Evolutionary conservation across 2,113 vertebrate genomes (phyloP), one percentile per base, ranked within the genome.

Genomic region (Microtus montanus): DNA sequence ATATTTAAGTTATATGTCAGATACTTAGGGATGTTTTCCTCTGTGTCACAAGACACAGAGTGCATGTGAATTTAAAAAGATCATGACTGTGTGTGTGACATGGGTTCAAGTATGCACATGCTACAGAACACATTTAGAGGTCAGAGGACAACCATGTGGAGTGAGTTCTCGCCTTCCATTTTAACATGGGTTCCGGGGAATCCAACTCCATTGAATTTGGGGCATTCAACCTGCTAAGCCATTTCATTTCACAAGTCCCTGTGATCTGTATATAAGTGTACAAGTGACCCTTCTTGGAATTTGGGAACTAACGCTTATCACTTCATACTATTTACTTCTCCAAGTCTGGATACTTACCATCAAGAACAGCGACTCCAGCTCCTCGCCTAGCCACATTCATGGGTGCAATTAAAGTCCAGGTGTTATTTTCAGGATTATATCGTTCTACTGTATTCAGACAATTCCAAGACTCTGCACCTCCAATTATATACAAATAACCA

Each of bases 401-500:
- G 94, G 99, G 98, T 0, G 99, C 99, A 0, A 99, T 98, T 87
- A 99, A 97, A 20, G 99, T 99, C 99, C 99, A 99, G 47, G 99
- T 99, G 98, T 99, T 99, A 97, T 99, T 99, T 95, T 99, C 99
- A 0, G 99, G 99, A 97, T 99, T 99, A 97, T 99, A 99, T 54
- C 99, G 99, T 94, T 99, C 99, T 95, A 99, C 99, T 0, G 99
- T 99, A 95, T 99, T 99, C 87, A 99, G 98, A 98, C 99, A 99
- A 98, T 99, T 99, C 99, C 99, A 99, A 0, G 99, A 99, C 90
- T 99, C 99, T 0, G 99, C 99, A 82, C 99, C 99, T 47, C 99
- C 99, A 0, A 99, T 99, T 91, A 99, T 99, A 30, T 99, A 99
- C 97, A 99, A 98, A 96, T 99, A 99, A 54, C 99, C 98, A 0